Evolutionary conservation across 2,113 vertebrate genomes (phyloP), one percentile per base, ranked within the genome.

Genomic region (Coracopsis vasa): DNA sequence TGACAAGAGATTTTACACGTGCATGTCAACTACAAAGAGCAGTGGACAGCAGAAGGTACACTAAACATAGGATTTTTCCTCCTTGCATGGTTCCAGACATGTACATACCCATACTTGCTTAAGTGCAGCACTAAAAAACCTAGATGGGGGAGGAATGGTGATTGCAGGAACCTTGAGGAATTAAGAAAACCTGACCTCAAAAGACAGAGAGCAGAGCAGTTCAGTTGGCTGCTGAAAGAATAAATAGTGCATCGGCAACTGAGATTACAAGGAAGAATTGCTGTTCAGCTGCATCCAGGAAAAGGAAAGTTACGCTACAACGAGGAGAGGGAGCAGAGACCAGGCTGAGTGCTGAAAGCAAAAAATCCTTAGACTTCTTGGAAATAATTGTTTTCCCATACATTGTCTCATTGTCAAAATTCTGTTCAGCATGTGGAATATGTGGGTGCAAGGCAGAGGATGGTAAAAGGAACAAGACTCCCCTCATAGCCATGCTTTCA

Each of bases 161-260:
- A 90, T 82, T 90, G 85, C 69, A 83, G 54, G 53, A 86, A 69
- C 80, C 75, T 73, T 82, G 42, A 81, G 79, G 90, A 90, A 87
- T 96, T 90, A 25, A 69, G 73, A 85, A 69, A 86, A 88, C 20
- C 25, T 74, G 23, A 88, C 75, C 75, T 88, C 79, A 70, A 83
- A 88, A 92, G 71, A 56, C 74, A 85, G 74, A 48, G 33, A 85
- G 78, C 58, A 70, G 41, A 67, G 54, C 42, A 90, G 60, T 54
- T 93, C 67, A 86, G 33, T 54, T 80, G 82, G 12, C 79, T 96
- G 79, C 54, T 94, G 64, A 83, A 88, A 90, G 67, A 82, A 85
- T 56, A 88, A 94, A 58, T 18, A 83, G 47, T 16, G 33, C 88
- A 80, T 80, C 88, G 37, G 44, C 60, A 78, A 74, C 29, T 39